Evolutionary conservation across 1,140 invertebrate species (phyloP).

Genomic region (Drosophila pachea): DNA sequence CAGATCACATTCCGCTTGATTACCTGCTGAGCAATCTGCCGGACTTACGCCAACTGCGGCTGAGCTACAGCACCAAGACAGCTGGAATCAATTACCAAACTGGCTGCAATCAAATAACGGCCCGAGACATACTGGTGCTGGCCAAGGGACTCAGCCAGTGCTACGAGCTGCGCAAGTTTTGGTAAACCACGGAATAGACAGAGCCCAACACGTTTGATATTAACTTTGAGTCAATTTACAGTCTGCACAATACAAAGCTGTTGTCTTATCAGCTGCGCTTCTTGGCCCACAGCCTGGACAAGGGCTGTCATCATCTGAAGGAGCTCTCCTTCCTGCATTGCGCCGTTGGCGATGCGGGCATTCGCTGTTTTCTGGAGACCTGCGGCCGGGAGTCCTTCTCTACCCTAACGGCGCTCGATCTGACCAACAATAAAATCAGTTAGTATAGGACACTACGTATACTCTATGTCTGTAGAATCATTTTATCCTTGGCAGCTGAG

Average conservation of each 20-base stretch:
- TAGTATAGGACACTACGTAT: neutral
- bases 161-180: slow-evolving; percentile 69
- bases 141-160: slow-evolving; percentile 68
- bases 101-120: slow-evolving; percentile 72
- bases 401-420: slow-evolving; percentile 66
- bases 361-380: slow-evolving; percentile 67
- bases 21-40: slow-evolving; percentile 77
- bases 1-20: slow-evolving; percentile 79
- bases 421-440: slow-evolving; percentile 79
- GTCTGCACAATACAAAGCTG: slow-evolving; percentile 73
- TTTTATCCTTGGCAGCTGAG: slow-evolving; percentile 44
- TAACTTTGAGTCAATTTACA: slow-evolving; percentile 9
- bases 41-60: slow-evolving; percentile 73
- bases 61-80: slow-evolving; percentile 77
- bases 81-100: slow-evolving; percentile 73
- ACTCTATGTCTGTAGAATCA: neutral
- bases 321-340: slow-evolving; percentile 73
- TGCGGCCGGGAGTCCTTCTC: slow-evolving; percentile 68
- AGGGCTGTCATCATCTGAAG: slow-evolving; percentile 68
- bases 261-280: slow-evolving; percentile 68
- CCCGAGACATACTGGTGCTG: slow-evolving; percentile 61
- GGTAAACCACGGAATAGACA: slow-evolving; percentile 35
- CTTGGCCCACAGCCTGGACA: slow-evolving; percentile 71
- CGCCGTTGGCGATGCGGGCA: slow-evolving; percentile 73
- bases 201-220: neutral